Base-by-base conservation (phyloP, 1,140 invertebrate species). In the Wiebesia pumilae region DNA sequence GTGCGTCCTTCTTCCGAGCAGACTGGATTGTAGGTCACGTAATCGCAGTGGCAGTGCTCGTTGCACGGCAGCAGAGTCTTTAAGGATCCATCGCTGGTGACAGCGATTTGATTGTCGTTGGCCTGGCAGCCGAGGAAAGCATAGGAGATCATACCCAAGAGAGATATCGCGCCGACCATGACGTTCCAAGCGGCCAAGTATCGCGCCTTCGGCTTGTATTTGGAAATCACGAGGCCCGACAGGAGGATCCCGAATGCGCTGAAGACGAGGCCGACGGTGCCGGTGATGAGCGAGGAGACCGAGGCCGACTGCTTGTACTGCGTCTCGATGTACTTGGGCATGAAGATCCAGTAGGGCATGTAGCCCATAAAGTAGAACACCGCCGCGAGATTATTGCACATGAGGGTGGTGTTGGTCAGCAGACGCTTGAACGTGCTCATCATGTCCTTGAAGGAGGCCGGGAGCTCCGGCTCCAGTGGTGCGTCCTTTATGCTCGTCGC, bases 261-360 rank as follows among this genome's bases (percentile, higher is more conserved):
- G 91, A 96, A 96, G 7, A 96, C 93, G 38, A 97, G 91, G 7
- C 96, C 96, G 10, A 96, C 96, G 9, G 95, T 95, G 73, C 96
- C 96, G 77, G 96, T 96, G 14, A 96, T 95, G 80, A 96, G 91
- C 43, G 95, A 95, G 1, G 96, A 96, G 0, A 94, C 94, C 0
- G 96, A 96, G 3, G 96, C 96, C 24, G 96, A 96, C 88, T 96
- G 95, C 87, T 95, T 95, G 90, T 96, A 97, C 90, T 97, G 96
- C 0, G 95, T 95, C 92, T 97, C 96, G 81, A 97, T 96, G 85
- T 97, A 97, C 90, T 97, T 97, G 0, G 96, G 96, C 91, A 96
- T 95, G 88, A 96, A 97, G 14, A 96, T 96, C 95, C 95, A 96
- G 88, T 96, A 97, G 0, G 96, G 96, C 91, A 96, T 95, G 88